These are phyloP conservation scores for Holothuria leucospilota DNA, from an alignment of 53 echinoderm and acorn worm species.

Conservation along the genomic window DNA sequence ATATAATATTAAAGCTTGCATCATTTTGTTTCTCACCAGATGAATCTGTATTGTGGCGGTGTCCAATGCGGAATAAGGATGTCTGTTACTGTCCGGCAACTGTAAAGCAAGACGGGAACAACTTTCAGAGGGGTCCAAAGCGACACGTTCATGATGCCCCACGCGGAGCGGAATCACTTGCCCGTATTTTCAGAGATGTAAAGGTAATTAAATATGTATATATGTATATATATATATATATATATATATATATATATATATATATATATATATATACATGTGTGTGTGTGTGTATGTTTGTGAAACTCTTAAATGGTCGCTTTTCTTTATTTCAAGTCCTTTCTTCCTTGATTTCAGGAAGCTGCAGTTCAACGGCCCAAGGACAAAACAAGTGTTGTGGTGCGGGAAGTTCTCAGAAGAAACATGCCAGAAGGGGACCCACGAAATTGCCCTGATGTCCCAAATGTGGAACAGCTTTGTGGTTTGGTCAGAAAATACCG, in stretches of 20 bases:
- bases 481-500: not conserved
- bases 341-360: not conserved
- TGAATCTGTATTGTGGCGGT: constrained; percentile 14
- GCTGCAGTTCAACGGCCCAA: not conserved
- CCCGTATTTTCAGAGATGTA: not conserved
- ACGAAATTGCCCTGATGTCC: not conserved
- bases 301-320: too few species aligned
- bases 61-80: constrained; percentile 11
- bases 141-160: constrained; percentile 15
- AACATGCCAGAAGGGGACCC: constrained; percentile 27
- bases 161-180: not conserved
- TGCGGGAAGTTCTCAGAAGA: constrained; percentile 9
- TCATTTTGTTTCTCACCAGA: too few species aligned
- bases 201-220: too few species aligned
- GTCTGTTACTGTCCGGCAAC: constrained; percentile 27
- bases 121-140: constrained; percentile 3
- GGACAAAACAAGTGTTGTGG: constrained; percentile 15
- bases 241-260: too few species aligned
- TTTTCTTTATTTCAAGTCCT: too few species aligned
- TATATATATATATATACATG: too few species aligned
- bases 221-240: too few species aligned
- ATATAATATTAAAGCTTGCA: too few species aligned
- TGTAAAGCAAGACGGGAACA: constrained; percentile 1
- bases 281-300: too few species aligned
- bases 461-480: constrained; percentile 1